A percentile compares a stretch with the other conserved stretches of the same genome.
Conservation (phyloP, 1,140 invertebrate species). For the Leguminivora glycinivorella region DNA sequence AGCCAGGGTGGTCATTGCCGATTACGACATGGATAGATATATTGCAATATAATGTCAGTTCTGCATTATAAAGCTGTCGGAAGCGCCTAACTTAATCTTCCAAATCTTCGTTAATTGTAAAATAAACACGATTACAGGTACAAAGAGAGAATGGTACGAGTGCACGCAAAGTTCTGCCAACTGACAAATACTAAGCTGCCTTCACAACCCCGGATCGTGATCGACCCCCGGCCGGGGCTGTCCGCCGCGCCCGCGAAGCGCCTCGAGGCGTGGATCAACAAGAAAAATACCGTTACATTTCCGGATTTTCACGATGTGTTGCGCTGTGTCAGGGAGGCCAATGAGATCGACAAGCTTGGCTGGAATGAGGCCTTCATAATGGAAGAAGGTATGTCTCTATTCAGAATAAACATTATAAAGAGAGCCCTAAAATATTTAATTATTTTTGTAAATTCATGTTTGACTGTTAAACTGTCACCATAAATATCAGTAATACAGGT, state of each 20-base stretch:
- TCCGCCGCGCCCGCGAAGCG: conserved; percentile 55
- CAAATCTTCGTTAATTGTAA: too few species aligned
- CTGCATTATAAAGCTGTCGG: too few species aligned
- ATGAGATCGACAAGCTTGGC: conserved; percentile 59
- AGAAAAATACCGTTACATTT: conserved; percentile 65
- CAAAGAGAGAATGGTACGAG: conserved; percentile 64
- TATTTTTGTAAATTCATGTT: too few species aligned
- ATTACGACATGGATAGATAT: too few species aligned
- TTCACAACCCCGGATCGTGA: conserved; percentile 62
- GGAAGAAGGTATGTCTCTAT: conserved; percentile 64
- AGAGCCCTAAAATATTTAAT: too few species aligned
- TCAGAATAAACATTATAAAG: conserved; percentile 27
- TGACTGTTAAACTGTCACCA: too few species aligned
- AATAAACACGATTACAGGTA: conserved; percentile 50
- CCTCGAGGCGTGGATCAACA: conserved; percentile 68
- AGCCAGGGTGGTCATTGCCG: too few species aligned
- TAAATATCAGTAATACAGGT: too few species aligned
- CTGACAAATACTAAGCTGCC: conserved; percentile 70
- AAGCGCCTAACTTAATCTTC: too few species aligned
- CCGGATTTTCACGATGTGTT: conserved; percentile 73
- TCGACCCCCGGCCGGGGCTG: conserved; percentile 56
- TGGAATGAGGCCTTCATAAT: conserved; percentile 68
- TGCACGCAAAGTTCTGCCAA: conserved; percentile 70
- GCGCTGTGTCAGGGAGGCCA: conserved; percentile 62
- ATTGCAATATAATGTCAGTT: too few species aligned